Conservation (phyloP, 2,797 vertebrate species). For the Cossypha caffra region DNA sequence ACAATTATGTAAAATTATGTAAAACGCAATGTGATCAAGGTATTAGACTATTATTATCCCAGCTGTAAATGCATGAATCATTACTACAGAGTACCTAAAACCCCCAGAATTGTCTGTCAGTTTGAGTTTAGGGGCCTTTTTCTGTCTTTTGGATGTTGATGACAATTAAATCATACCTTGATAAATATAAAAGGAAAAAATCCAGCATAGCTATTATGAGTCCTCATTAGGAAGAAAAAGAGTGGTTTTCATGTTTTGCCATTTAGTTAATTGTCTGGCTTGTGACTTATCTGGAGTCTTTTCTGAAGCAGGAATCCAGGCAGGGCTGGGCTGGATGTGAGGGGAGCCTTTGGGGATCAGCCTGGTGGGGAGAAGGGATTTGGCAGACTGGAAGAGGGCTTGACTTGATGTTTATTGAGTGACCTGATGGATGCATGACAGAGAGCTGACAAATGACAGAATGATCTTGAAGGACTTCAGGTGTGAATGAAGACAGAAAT, state of each 20-base stretch:
- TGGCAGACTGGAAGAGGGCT: not conserved
- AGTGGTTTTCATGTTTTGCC: conserved; percentile 56
- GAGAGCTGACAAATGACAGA: not conserved
- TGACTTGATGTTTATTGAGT: not conserved
- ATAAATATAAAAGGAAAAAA: conserved; percentile 55
- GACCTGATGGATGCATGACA: not conserved
- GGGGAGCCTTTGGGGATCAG: not conserved
- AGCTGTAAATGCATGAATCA: conserved; percentile 20
- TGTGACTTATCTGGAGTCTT: not conserved
- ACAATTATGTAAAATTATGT: conserved; percentile 64
- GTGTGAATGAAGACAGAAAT: not conserved
- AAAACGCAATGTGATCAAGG: conserved; percentile 54
- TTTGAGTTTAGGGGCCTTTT: not conserved
- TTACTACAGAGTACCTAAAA: conserved; percentile 11
- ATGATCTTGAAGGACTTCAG: not conserved
- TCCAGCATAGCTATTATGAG: conserved; percentile 35
- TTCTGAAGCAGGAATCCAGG: not conserved
- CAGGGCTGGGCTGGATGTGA: not conserved
- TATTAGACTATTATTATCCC: conserved; percentile 45
- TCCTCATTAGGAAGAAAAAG: conserved; percentile 64
- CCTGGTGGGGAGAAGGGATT: not conserved
- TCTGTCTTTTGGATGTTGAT: conserved; percentile 33
- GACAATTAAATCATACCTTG: conserved; percentile 71
- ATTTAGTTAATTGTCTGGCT: conserved; percentile 60
- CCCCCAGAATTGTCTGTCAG: not conserved